Conservation (phyloP, 2,888 invertebrate genomes). For the Lysandra bellargus region DNA sequence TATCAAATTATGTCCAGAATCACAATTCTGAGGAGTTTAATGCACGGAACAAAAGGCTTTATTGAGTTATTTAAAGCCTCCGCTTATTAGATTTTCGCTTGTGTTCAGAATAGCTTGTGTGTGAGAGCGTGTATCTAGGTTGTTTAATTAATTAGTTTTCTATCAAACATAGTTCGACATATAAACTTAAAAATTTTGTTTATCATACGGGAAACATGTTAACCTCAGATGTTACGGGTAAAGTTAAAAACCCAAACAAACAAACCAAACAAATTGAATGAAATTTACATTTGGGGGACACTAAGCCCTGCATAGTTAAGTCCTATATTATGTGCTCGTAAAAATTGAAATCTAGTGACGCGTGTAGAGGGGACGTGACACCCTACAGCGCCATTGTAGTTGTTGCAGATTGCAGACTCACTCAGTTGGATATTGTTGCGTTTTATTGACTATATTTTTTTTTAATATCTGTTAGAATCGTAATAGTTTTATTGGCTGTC, state of each 20-base stretch:
- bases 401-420: conserved; percentile 16
- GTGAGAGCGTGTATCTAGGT: not conserved
- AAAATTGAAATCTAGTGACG: conserved; percentile 19
- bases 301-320: conserved; percentile 14
- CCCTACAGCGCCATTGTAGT: conserved; percentile 8
- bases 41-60: conserved; percentile 20
- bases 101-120: not conserved
- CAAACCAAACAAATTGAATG: conserved; percentile 9
- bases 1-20: conserved; percentile 69
- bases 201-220: not conserved
- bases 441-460: conserved; percentile 3
- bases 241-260: not conserved
- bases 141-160: not conserved
- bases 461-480: not conserved
- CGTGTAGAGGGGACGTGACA: conserved; percentile 22
- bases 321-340: conserved; percentile 10
- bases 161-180: not conserved
- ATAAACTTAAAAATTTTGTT: not conserved
- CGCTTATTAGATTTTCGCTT: conserved; percentile 8
- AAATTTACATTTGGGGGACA: conserved; percentile 14
- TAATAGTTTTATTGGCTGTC: conserved; percentile 8
- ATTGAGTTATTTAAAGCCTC: conserved; percentile 8
- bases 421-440: not conserved
- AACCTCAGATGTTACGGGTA: not conserved
- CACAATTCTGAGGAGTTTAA: conserved; percentile 34